A percentile compares a stretch with the other conserved stretches of the same genome.
Evolutionary conservation across 1,140 invertebrate species (phyloP).

Genomic region (Wiebesia pumilae): DNA sequence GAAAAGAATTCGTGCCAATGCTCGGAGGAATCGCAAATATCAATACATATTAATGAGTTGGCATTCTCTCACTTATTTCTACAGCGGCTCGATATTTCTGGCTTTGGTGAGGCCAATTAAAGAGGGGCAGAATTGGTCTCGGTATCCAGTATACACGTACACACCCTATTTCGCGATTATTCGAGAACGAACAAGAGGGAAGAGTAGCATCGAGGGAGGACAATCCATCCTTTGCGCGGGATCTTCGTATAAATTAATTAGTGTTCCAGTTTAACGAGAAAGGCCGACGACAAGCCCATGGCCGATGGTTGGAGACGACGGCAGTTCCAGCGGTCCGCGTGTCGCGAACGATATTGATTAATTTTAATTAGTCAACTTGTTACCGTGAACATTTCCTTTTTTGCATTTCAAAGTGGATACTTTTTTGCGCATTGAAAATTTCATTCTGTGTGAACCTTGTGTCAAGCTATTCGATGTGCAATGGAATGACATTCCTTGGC

Average conservation of each 20-base stretch:
- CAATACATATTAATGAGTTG: slow-evolving; percentile 49
- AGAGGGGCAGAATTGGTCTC: not conserved
- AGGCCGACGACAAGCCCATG: not conserved
- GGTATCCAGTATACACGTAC: not conserved
- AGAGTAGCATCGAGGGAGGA: not conserved
- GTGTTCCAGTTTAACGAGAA: slow-evolving; percentile 49
- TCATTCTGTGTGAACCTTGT: not conserved
- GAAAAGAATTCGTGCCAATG: slow-evolving; percentile 18
- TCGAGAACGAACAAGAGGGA: not conserved
- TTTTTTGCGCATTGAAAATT: not conserved
- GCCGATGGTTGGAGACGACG: not conserved
- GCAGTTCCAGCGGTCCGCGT: not conserved
- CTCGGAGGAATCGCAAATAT: not conserved
- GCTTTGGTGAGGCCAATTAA: slow-evolving; percentile 46
- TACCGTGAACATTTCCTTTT: not conserved
- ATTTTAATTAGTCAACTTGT: slow-evolving; percentile 45
- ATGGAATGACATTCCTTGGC: no score
- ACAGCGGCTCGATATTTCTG: slow-evolving; percentile 40
- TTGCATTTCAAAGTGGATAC: not conserved
- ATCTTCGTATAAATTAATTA: slow-evolving; percentile 52
- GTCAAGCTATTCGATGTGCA: no score
- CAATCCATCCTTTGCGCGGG: slow-evolving; percentile 27
- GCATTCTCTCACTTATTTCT: not conserved
- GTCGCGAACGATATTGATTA: slow-evolving; percentile 34
- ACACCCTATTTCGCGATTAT: slow-evolving; percentile 42